Evolutionary conservation across 2,888 invertebrate genomes (phyloP).

Genomic region (Rhagophthalmus giganteus): DNA sequence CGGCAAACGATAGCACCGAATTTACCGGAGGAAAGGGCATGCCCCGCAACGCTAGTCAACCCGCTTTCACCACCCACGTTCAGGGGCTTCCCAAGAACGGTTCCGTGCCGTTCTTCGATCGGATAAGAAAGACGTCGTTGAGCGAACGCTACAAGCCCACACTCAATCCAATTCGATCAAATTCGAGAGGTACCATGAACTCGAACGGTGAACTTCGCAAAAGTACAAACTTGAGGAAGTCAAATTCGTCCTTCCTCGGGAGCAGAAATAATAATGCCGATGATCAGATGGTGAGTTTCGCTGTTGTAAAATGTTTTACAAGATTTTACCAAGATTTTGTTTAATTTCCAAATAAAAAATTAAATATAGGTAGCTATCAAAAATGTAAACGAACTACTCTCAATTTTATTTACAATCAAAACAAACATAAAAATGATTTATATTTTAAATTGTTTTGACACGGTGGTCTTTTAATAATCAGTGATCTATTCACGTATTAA

Average conservation of each 20-base stretch:
- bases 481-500: too few species aligned
- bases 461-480: too few species aligned
- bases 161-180: constrained; percentile 77
- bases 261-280: constrained; percentile 62
- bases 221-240: constrained; percentile 60
- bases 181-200: constrained; percentile 74
- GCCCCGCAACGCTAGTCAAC: constrained; percentile 84
- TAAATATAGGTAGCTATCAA: too few species aligned
- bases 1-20: constrained; percentile 39
- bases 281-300: constrained; percentile 35
- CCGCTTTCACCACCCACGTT: constrained; percentile 76
- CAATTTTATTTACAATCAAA: too few species aligned
- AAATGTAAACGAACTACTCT: background rate
- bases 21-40: constrained; percentile 45
- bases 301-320: too few species aligned
- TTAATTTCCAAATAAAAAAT: too few species aligned
- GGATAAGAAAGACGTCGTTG: constrained; percentile 81
- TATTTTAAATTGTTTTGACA: too few species aligned
- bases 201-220: constrained; percentile 76
- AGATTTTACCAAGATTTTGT: background rate
- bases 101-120: constrained; percentile 86
- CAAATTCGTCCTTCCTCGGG: constrained; percentile 62
- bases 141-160: constrained; percentile 85
- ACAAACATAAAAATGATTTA: too few species aligned
- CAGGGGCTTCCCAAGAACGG: constrained; percentile 83